Base-by-base conservation (phyloP, 2,113 vertebrate genomes). In the Solenodon paradoxus region DNA sequence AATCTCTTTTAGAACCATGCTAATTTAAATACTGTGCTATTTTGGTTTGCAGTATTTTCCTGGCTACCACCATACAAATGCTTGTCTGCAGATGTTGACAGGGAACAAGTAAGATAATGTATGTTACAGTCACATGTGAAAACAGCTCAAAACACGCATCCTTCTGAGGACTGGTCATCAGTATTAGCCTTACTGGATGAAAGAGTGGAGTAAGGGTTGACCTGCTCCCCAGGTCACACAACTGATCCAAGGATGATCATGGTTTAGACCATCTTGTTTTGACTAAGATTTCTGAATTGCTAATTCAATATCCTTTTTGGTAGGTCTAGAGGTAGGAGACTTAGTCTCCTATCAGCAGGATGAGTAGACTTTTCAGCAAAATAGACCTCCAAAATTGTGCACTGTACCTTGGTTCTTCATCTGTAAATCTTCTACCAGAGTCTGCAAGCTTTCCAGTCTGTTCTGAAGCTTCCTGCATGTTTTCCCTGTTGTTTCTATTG, bases 391-490 rank as follows among this genome's bases (percentile, higher is more conserved):
- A 45, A 32, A 77, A 89, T 79, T 66, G 8, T 19, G 30, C 16
- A 75, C 22, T 15, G 4, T 96, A 98, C 98, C 98, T 98, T 97
- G 96, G 0, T 95, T 98, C 95, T 98, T 98, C 9, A 97, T 45
- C 83, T 98, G 97, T 75, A 97, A 95, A 1, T 97, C 97, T 96
- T 98, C 97, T 71, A 98, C 87, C 66, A 97, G 85, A 88, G 96
- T 98, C 47, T 98, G 97, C 66, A 98, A 97, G 79, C 88, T 98
- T 92, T 98, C 96, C 95, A 97, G 90, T 88, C 98, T 98, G 88
- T 97, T 98, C 88, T 98, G 97, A 69, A 98, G 96, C 38, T 98
- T 98, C 63, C 92, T 97, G 84, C 95, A 95, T 49, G 84, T 93
- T 77, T 92, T 96, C 78, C 94, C 55, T 74, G 88, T 97, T 66